A percentile compares a stretch with the other conserved stretches of the same genome.
Conservation (phyloP, 92 coral and sea anemone species). For the Isaurus tuberculatus region DNA sequence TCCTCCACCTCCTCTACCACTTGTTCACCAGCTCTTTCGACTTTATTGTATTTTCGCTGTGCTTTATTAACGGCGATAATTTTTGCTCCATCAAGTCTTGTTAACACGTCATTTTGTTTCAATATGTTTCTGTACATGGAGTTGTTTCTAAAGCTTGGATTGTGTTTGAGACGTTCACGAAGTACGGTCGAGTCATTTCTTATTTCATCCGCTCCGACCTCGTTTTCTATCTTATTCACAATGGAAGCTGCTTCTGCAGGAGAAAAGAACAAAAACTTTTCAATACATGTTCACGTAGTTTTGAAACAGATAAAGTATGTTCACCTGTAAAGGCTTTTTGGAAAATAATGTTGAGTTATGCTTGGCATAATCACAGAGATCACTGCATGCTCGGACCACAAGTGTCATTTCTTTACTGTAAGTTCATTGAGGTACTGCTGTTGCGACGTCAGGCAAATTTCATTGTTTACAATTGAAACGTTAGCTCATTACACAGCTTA, state of each 20-base stretch:
- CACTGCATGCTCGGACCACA: no score
- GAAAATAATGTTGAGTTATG: no score
- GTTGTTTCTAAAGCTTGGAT: slow-evolving; percentile 50
- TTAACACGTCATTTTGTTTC: slow-evolving; percentile 64
- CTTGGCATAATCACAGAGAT: no score
- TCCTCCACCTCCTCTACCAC: slow-evolving; percentile 62
- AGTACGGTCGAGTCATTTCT: slow-evolving; percentile 75
- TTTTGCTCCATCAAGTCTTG: slow-evolving; percentile 85
- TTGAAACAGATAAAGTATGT: no score
- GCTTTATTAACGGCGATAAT: slow-evolving; percentile 73
- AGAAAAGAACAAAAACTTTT: not conserved
- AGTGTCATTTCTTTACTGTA: no score
- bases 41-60: slow-evolving; percentile 55
- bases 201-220: slow-evolving; percentile 76
- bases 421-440: no score
- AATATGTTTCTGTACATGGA: slow-evolving; percentile 62
- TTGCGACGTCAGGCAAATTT: no score
- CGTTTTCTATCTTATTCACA: slow-evolving; percentile 66
- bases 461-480: no score
- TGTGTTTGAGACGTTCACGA: slow-evolving; percentile 62
- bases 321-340: no score
- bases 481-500: no score
- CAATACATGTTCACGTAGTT: not conserved
- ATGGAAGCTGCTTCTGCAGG: slow-evolving; percentile 73
- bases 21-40: slow-evolving; percentile 65